Evolutionary conservation across 1,140 invertebrate genomes (phyloP).

Genomic region (Varroa destructor): DNA sequence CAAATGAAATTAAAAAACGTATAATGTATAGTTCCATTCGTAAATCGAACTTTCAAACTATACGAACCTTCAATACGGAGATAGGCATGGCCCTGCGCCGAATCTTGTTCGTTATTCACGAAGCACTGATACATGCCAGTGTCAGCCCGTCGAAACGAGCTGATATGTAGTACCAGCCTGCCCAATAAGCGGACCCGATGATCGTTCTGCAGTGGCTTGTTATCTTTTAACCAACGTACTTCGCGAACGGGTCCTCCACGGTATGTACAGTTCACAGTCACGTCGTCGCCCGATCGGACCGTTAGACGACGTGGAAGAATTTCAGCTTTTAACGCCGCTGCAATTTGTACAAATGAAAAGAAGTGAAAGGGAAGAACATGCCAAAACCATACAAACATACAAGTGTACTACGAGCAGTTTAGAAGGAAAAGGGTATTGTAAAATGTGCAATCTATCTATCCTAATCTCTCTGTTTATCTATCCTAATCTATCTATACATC

Average conservation of each 20-base stretch:
- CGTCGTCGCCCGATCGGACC: slow-evolving; percentile 37
- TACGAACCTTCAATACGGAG: slow-evolving; percentile 42
- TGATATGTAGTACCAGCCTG: slow-evolving; percentile 36
- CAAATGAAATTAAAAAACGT: too few species aligned
- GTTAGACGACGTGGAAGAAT: slow-evolving; percentile 39
- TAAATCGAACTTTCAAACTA: too few species aligned
- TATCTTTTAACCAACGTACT: slow-evolving; percentile 53
- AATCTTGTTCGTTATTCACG: slow-evolving; percentile 38
- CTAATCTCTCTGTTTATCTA: too few species aligned
- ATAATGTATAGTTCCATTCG: too few species aligned
- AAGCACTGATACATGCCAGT: slow-evolving; percentile 45
- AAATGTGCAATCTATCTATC: too few species aligned
- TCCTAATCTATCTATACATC: too few species aligned
- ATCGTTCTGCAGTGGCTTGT: slow-evolving; percentile 29
- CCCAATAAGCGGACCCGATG: slow-evolving; percentile 19
- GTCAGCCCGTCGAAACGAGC: slow-evolving; percentile 39
- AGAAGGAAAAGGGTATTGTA: too few species aligned
- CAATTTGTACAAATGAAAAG: not conserved
- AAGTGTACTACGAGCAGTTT: too few species aligned
- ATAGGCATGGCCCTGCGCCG: slow-evolving; percentile 40
- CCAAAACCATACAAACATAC: too few species aligned
- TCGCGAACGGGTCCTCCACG: slow-evolving; percentile 60
- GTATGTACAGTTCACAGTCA: slow-evolving; percentile 32
- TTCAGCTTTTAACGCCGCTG: slow-evolving; percentile 4
- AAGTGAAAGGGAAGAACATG: too few species aligned